Base-by-base conservation (phyloP, 2,113 vertebrate species). In the Leptobrachium ailaonicum region DNA sequence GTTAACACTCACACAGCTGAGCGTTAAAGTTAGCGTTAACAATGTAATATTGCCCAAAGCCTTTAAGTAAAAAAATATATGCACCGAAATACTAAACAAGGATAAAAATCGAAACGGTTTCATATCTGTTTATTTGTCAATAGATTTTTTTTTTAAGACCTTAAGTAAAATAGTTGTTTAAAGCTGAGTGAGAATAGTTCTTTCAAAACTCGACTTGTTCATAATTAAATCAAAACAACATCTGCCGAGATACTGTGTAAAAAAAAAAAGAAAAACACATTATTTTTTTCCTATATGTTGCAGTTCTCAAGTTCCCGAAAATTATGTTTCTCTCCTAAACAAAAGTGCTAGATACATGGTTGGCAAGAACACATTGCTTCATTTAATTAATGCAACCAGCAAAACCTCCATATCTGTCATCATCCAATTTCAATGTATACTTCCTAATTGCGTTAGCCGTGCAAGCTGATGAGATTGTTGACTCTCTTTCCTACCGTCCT, bases 141-240 rank as follows among this genome's bases (percentile, higher is more conserved):
- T 64, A 80, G 41, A 41, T 62, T n/a, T 42, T 58, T 58, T 32
- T 72, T 53, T 67, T 71, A 60, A 58, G 11, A 13, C 44, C 66
- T 56, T 66, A 80, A 80, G 71, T 80, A 74, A 80, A 60, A 41
- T 58, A 53, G 47, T 50, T 73, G 47, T 68, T 66, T 64, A 14
- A 11, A 68, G 71, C 41, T 20, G 74, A 74, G 71, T 74, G 78
- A 80, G 71, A 74, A 68, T 56, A 80, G 41, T 68, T 80, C 71
- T 74, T 68, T 56, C 44, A 44, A 63, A 80, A 60, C 64, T 80
- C 63, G 41, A 11, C 50, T 80, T 69, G 71, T 80, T 80, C 78
- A 74, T 80, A 80, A 80, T 80, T 80, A 74, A 80, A 54, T 80
- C 78, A 80, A 80, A 80, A 80, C 71, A 80, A 80, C 71, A 74